phyloP scores from a whole-genome alignment of 2,797 vertebrate genomes.

The Sebastes wilsoni region DNA sequence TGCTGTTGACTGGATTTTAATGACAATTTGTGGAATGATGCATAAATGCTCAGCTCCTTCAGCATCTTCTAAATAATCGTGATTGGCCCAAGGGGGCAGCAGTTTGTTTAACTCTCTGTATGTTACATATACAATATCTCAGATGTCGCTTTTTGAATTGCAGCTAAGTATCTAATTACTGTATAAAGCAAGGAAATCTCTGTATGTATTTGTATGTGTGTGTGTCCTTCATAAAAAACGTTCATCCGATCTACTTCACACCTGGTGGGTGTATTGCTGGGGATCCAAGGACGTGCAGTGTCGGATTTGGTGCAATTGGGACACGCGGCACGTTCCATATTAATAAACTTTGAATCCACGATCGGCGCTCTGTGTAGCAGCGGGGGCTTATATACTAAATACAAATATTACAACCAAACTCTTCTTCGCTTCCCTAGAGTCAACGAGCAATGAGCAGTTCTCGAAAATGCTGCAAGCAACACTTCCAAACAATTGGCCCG shows the following conservation, averaged over 20 bases:
- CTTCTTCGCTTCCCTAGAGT: not conserved
- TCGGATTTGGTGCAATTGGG: too few species aligned
- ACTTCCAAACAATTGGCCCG: not conserved
- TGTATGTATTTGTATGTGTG: too few species aligned
- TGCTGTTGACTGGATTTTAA: slow-evolving; percentile 61
- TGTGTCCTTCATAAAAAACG: too few species aligned
- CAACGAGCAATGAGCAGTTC: not conserved
- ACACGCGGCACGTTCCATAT: too few species aligned
- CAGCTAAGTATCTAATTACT: not conserved
- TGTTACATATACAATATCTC: not conserved
- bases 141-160: not conserved
- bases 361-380: not conserved
- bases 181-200: too few species aligned
- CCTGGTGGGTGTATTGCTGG: too few species aligned
- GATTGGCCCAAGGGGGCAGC: not conserved
- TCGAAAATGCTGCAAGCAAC: too few species aligned
- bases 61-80: slow-evolving; percentile 8
- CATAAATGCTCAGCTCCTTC: slow-evolving; percentile 1
- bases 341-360: too few species aligned
- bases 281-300: too few species aligned
- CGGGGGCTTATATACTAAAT: too few species aligned
- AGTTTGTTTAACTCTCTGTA: not conserved
- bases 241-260: too few species aligned
- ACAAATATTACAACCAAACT: not conserved
- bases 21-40: slow-evolving; percentile 38